phyloP scores from a whole-genome alignment of 2,113 vertebrate genomes.

The Pipa parva region DNA sequence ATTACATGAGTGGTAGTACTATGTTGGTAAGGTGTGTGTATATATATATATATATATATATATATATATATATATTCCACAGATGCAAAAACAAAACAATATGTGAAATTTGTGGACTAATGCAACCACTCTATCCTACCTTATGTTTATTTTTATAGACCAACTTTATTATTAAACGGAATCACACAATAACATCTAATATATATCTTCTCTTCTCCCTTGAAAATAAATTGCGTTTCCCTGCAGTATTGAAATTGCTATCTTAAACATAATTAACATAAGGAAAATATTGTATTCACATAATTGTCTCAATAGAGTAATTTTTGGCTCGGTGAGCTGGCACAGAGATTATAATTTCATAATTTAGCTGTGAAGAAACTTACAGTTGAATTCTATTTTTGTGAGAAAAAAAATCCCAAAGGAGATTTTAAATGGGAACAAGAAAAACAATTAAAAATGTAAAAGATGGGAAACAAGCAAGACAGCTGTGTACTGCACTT shows the following conservation, averaged over 20 bases:
- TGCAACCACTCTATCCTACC: too few relatives aligned
- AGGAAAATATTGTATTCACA: conserved; percentile 13
- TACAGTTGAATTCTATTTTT: conserved; percentile 14
- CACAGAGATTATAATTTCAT: conserved; percentile 32
- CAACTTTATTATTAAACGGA: not conserved
- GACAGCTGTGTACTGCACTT: too few relatives aligned
- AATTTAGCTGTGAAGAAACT: conserved; percentile 29
- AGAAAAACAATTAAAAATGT: conserved; percentile 34
- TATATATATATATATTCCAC: too few relatives aligned
- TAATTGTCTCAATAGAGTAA: conserved; percentile 9
- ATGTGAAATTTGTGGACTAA: not conserved
- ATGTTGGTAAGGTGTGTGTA: too few relatives aligned
- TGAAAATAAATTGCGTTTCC: not conserved
- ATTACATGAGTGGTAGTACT: too few relatives aligned
- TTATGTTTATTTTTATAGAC: too few relatives aligned
- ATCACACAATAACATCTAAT: not conserved
- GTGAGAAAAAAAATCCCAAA: conserved; percentile 13
- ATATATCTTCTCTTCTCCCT: not conserved
- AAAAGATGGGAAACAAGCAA: conserved; percentile 12
- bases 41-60: too few relatives aligned
- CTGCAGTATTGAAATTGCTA: not conserved
- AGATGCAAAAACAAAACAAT: too few relatives aligned
- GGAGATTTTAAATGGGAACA: conserved; percentile 21
- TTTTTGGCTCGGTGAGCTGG: conserved; percentile 22
- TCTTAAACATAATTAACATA: conserved; percentile 23